phyloP scores from a whole-genome alignment of 2,113 vertebrate genomes.

The Elaphurus davidianus region DNA sequence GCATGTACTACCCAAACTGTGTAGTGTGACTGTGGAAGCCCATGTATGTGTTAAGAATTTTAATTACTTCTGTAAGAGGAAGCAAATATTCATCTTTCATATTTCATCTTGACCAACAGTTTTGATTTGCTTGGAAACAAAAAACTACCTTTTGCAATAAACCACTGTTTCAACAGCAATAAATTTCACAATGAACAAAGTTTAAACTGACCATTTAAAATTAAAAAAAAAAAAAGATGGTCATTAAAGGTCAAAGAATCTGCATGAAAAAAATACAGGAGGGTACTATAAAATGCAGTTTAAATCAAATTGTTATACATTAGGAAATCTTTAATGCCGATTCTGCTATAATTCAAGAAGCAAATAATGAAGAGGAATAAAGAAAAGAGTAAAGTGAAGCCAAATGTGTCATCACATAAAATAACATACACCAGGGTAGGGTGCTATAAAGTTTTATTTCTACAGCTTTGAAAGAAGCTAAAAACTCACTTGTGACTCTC shows the following conservation, averaged over 20 bases:
- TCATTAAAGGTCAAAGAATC: slow-evolving; percentile 38
- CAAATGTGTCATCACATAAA: slow-evolving; percentile 53
- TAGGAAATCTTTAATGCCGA: neutral
- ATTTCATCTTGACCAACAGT: neutral
- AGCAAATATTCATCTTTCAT: neutral
- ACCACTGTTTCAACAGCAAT: neutral
- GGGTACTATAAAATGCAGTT: neutral
- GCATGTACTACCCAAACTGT: neutral
- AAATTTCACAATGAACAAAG: neutral
- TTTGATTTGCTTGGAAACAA: neutral
- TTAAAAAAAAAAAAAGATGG: neutral
- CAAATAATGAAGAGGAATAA: slow-evolving; percentile 50
- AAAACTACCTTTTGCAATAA: neutral
- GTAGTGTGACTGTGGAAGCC: neutral
- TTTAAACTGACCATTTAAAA: neutral
- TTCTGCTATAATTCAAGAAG: slow-evolving; percentile 39
- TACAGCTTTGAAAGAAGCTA: slow-evolving; percentile 65
- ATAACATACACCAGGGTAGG: slow-evolving; percentile 57
- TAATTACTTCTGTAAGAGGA: neutral
- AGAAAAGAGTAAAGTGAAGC: slow-evolving; percentile 42
- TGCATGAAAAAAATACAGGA: neutral
- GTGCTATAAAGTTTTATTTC: slow-evolving; percentile 72
- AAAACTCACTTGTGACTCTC: slow-evolving; percentile 67
- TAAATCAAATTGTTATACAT: slow-evolving; percentile 13
- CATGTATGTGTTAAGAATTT: slow-evolving; percentile 4